These are phyloP conservation scores for Sakesphorus luctuosus DNA, from an alignment of 2,113 vertebrate genomes.

Conservation along the genomic window DNA sequence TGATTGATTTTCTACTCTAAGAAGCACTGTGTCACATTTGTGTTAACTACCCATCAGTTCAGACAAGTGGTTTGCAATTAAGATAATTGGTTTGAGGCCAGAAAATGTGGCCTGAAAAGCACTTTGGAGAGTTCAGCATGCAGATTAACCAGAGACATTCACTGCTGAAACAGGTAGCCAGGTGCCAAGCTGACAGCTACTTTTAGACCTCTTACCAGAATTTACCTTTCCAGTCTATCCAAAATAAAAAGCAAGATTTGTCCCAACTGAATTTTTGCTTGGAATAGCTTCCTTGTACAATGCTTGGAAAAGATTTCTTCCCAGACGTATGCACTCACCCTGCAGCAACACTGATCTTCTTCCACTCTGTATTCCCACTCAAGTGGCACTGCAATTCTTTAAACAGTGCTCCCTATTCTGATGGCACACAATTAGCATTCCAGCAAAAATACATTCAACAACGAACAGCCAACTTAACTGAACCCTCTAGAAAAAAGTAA, in stretches of 20 bases:
- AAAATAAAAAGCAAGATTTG: background rate
- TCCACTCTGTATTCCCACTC: background rate
- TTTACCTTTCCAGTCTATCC: background rate
- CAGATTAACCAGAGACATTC: background rate
- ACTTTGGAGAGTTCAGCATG: background rate
- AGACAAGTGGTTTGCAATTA: conserved; percentile 53
- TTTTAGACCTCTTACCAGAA: background rate
- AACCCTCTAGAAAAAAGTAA: background rate
- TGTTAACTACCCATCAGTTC: conserved; percentile 15
- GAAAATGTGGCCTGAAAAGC: background rate
- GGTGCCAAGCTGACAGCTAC: background rate
- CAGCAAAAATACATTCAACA: background rate
- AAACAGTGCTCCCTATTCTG: background rate
- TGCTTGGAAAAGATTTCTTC: background rate
- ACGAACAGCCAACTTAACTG: background rate
- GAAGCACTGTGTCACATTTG: background rate
- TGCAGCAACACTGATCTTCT: background rate
- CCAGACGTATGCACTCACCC: background rate
- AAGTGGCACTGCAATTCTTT: background rate
- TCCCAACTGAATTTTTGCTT: background rate
- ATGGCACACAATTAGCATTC: background rate
- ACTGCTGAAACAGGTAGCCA: background rate
- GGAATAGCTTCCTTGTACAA: background rate
- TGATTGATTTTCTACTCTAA: conserved; percentile 6
- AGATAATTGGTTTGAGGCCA: conserved; percentile 10